phyloP scores from a whole-genome alignment of 2,888 invertebrate genomes.

The Cephus runcator region DNA sequence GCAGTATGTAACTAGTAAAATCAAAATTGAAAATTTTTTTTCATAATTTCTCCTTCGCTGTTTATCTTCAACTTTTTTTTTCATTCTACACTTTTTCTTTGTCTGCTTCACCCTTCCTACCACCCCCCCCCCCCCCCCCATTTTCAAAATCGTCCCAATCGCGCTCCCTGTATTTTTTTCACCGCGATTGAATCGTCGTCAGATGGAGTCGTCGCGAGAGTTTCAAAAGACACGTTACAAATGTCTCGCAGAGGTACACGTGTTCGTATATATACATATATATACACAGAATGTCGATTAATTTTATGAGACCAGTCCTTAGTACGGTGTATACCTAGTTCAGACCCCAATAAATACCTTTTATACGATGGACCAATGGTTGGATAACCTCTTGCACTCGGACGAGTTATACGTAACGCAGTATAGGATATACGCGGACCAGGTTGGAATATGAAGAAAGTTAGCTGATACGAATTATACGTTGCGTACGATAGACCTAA shows the following conservation, averaged over 20 bases:
- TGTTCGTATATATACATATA: not conserved
- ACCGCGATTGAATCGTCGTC: not conserved
- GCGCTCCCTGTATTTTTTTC: not conserved
- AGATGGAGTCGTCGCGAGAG: not conserved
- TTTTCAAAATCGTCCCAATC: not conserved
- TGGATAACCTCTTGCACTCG: not conserved
- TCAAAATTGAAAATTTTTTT: not conserved
- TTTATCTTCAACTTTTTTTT: not conserved
- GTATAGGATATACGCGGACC: not conserved
- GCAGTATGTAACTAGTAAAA: not conserved
- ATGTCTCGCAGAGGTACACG: not conserved
- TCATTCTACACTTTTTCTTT: not conserved
- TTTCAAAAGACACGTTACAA: not conserved
- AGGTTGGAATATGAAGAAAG: not conserved
- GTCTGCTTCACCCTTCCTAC: not conserved
- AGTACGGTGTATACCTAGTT: not conserved
- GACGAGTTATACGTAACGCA: not conserved
- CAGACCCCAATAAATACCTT: not conserved
- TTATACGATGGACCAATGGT: not conserved
- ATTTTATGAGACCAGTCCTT: not conserved
- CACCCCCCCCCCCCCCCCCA: not conserved
- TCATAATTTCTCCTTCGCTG: not conserved
- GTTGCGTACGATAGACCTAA: not conserved
- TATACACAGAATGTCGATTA: constrained; percentile 4
- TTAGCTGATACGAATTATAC: not conserved